A percentile compares a stretch with the other conserved stretches of the same genome.
Conservation (phyloP, 2,797 vertebrate species). For the Argya squamiceps region DNA sequence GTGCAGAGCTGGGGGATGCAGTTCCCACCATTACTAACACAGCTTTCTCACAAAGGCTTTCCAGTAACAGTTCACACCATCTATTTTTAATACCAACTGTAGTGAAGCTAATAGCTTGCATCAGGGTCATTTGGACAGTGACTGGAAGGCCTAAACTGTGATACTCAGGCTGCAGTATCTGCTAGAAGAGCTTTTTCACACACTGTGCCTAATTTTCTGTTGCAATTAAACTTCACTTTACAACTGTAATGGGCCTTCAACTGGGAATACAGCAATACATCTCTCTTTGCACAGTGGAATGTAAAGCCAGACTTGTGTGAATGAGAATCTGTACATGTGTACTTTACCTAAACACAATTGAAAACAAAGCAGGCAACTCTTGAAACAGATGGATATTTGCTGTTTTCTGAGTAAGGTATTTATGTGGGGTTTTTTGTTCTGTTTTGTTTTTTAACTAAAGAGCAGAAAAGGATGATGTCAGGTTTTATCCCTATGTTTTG, state of each 20-base stretch:
- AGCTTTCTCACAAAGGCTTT: background rate
- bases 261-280: background rate
- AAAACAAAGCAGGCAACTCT: background rate
- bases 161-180: background rate
- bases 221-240: background rate
- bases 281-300: background rate
- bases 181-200: background rate
- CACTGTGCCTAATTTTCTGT: background rate
- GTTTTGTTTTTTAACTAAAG: background rate
- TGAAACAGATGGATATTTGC: background rate
- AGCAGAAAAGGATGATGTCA: background rate
- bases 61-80: background rate
- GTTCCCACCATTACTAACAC: background rate
- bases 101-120: background rate
- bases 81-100: conserved; percentile 23
- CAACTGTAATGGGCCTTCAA: background rate
- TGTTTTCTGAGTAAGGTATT: background rate
- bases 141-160: background rate
- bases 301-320: background rate
- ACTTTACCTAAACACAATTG: background rate
- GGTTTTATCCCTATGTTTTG: conserved; percentile 8
- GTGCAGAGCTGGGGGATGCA: background rate
- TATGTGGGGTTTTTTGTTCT: background rate
- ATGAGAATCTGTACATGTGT: background rate
- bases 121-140: background rate